Base-by-base conservation (phyloP, 2,797 vertebrate genomes). In the Squalus acanthias region DNA sequence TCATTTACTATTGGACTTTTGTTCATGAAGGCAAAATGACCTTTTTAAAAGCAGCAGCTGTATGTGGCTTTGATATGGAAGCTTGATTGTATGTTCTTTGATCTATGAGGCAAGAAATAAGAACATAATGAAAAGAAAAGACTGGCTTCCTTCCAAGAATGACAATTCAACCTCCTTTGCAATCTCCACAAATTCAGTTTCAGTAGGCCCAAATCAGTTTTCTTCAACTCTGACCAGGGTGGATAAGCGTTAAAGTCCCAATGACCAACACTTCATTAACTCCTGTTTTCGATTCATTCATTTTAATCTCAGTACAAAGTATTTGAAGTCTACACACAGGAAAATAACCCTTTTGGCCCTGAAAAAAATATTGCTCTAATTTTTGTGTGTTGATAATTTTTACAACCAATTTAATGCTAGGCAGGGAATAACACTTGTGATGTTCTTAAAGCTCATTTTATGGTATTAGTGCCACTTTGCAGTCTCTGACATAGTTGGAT, bases 81-180 rank as follows among this genome's bases (percentile, higher is more conserved):
- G 60, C 57, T 20, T 92, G 57, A 89, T 65, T 92, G 89, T 92
- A n/a, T 92, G 29, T 65, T n/a, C 89, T 26, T 95, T 94, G 92
- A 72, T 95, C 69, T 72, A 92, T 65, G 60, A 92, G 89, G 89
- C 50, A 92, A 92, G 67, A 95, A 72, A 53, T 95, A 50, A 72
- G 24, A 70, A 95, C 26, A 46, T 39, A 72, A 95, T 69, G 69
- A 95, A 70, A 72, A 95, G 22, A 72, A 95, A 95, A 69, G 92
- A 53, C 67, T 53, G 26, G 26, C 39, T 95, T 95, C 93, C 69
- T 72, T 95, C 93, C 69, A 95, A 70, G 93, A 94, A 46, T 70
- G 46, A 50, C 93, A 69, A 72, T 72, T 95, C 69, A 53, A 26
- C 10, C 24, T 70, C 63, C 22, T 70, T 95, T 95, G 5, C 24